Evolutionary conservation across 2,888 invertebrate species (phyloP).

Genomic region (Eupithecia inturbata): DNA sequence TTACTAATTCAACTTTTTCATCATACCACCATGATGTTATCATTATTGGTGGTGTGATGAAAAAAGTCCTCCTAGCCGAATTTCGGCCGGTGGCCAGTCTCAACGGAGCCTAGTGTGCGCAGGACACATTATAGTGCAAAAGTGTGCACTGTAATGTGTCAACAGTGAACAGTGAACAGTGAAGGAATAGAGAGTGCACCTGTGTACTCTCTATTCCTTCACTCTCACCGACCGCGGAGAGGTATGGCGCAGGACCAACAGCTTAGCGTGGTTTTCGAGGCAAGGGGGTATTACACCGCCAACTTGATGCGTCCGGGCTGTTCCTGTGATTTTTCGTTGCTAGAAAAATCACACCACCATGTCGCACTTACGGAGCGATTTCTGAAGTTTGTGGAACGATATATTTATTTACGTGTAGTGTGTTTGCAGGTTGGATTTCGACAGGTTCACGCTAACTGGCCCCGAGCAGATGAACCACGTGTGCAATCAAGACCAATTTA

Average conservation of each 20-base stretch:
- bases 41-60: no score
- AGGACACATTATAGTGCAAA: no score
- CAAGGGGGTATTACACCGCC: no score
- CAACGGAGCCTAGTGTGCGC: neutral
- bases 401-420: neutral
- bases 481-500: slow-evolving; percentile 93
- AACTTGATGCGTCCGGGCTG: no score
- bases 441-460: slow-evolving; percentile 89
- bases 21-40: neutral
- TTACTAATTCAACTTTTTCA: neutral
- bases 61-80: no score
- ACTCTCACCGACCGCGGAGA: neutral
- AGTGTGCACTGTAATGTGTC: no score
- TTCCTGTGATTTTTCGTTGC: neutral
- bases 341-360: neutral
- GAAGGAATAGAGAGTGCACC: no score
- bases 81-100: neutral
- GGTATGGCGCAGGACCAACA: no score
- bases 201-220: neutral
- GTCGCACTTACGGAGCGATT: neutral
- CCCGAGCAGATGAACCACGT: slow-evolving; percentile 91
- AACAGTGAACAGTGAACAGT: no score
- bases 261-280: no score
- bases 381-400: neutral
- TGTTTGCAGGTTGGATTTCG: slow-evolving; percentile 88